Percentiles rank a stretch among this genome's conserved stretches.
These are phyloP conservation scores for Micromesistius poutassou DNA, from an alignment of 2,797 vertebrate species.

Conservation along the genomic window DNA sequence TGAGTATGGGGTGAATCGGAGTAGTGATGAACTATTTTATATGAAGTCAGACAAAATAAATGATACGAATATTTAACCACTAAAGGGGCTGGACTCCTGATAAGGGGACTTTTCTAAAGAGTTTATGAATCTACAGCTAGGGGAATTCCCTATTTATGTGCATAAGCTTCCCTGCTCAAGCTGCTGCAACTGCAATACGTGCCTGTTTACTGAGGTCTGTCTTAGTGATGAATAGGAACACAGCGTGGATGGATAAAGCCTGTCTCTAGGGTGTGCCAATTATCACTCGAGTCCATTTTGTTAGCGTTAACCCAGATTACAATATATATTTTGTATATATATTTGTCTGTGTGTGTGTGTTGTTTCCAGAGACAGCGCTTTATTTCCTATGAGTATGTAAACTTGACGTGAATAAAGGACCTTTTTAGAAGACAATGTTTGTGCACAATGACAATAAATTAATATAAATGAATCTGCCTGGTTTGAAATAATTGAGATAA, in stretches of 20 bases:
- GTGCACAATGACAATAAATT: constrained; percentile 13
- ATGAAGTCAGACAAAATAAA: constrained; percentile 16
- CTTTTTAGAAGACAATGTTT: constrained; percentile 18
- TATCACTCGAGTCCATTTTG: constrained; percentile 38
- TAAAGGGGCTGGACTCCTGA: constrained; percentile 67
- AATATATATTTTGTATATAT: constrained; percentile 38
- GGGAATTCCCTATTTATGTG: constrained; percentile 1
- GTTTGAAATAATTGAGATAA: neutral
- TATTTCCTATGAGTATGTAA: constrained; percentile 52
- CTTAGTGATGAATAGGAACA: constrained; percentile 40
- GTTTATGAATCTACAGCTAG: constrained; percentile 20
- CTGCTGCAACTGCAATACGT: constrained; percentile 43
- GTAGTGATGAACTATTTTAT: constrained; percentile 19
- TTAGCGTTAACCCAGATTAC: constrained; percentile 10
- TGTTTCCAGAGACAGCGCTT: constrained; percentile 37
- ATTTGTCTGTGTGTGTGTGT: constrained; percentile 28
- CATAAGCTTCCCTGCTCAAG: constrained; percentile 18
- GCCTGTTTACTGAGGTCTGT: constrained; percentile 50
- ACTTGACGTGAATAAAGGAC: constrained; percentile 50
- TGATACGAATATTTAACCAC: constrained; percentile 20
- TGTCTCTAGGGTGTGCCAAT: constrained; percentile 65
- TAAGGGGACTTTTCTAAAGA: constrained; percentile 35
- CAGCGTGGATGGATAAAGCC: constrained; percentile 41
- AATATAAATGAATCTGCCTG: neutral
- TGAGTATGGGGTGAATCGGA: constrained; percentile 15